Percentiles rank a stretch among this genome's conserved stretches.
Evolutionary conservation across 2,797 vertebrate genomes (phyloP).

Genomic region (Microcaecilia unicolor): DNA sequence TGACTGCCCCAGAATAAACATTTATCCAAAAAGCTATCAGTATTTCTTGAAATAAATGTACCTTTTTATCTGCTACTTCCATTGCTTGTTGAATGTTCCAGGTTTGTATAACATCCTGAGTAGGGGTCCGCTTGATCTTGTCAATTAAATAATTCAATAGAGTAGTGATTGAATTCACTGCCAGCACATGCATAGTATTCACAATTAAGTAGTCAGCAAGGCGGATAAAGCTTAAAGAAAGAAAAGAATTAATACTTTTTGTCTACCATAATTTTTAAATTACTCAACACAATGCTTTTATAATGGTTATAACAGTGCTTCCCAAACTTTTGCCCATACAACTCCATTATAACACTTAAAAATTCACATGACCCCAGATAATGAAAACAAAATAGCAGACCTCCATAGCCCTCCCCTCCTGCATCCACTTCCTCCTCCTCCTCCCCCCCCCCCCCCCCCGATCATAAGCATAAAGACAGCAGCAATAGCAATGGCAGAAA

Average conservation of each 20-base stretch:
- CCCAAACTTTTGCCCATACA: no score
- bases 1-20: background rate
- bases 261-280: constrained; percentile 12
- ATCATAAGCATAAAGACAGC: no score
- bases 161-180: constrained; percentile 53
- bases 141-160: constrained; percentile 57
- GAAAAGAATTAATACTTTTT: background rate
- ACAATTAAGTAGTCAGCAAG: constrained; percentile 72
- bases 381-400: no score
- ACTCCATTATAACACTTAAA: no score
- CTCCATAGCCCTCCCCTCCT: no score
- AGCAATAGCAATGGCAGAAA: no score
- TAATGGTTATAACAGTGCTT: no score
- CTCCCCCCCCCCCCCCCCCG: no score
- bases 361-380: no score
- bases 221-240: constrained; percentile 64
- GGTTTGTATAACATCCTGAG: constrained; percentile 47
- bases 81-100: constrained; percentile 39
- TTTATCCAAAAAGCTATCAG: background rate
- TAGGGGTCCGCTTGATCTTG: constrained; percentile 51
- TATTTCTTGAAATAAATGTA: constrained; percentile 6
- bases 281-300: no score
- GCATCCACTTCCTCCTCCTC: no score
- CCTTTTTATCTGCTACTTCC: constrained; percentile 46
- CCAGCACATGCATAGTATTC: constrained; percentile 61